phyloP scores from a whole-genome alignment of 2,797 vertebrate genomes.

The Myripristis murdjan region DNA sequence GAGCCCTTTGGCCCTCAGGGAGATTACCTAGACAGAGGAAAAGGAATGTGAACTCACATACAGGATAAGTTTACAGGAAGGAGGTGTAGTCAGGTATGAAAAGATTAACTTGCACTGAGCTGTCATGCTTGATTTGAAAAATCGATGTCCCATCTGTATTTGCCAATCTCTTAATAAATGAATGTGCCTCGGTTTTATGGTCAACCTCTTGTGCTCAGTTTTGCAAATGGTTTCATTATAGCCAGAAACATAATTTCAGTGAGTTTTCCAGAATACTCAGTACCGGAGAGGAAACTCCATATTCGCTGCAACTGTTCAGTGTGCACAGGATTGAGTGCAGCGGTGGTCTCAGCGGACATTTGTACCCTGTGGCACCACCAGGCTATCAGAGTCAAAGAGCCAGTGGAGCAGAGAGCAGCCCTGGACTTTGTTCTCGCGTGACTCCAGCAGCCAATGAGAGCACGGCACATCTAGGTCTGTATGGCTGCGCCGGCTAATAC shows the following conservation, averaged over 20 bases:
- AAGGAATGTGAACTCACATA: conserved; percentile 36
- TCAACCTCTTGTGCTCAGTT: background rate
- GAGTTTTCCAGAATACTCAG: conserved; percentile 19
- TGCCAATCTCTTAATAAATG: background rate
- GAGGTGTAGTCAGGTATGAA: conserved; percentile 25
- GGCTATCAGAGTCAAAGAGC: conserved; percentile 81
- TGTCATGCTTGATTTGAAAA: background rate
- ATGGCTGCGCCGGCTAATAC: conserved; percentile 78
- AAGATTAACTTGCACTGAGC: background rate
- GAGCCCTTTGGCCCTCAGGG: conserved; percentile 36
- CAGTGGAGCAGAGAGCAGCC: conserved; percentile 74
- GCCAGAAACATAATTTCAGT: background rate
- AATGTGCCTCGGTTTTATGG: background rate
- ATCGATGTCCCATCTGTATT: background rate
- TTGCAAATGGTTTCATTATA: background rate
- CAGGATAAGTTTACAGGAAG: conserved; percentile 57
- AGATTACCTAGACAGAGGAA: conserved; percentile 18
- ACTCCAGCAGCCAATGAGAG: conserved; percentile 82
- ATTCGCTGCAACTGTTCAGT: conserved; percentile 23
- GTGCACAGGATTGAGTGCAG: conserved; percentile 48
- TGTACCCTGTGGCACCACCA: conserved; percentile 74
- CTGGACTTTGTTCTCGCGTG: conserved; percentile 69
- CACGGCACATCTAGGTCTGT: conserved; percentile 78
- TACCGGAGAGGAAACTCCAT: conserved; percentile 1
- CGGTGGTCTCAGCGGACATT: conserved; percentile 54